Evolutionary conservation across 37 sponge, comb jelly and placozoan genomes (phyloP).

Genomic region (Dysidea cf. avara): DNA sequence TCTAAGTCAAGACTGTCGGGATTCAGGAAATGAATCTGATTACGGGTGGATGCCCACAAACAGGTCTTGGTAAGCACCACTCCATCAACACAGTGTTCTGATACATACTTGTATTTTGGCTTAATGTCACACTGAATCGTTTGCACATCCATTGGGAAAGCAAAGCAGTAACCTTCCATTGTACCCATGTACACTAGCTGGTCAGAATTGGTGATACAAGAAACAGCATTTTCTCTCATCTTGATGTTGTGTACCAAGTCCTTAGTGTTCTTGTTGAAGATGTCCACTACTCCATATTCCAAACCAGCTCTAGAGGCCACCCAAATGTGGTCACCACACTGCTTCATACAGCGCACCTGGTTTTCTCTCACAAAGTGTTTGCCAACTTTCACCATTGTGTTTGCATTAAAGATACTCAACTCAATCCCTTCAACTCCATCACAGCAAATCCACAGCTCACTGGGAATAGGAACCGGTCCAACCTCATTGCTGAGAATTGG

Average conservation of each 20-base stretch:
- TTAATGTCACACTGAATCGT: conserved; percentile 1
- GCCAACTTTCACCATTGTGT: conserved; percentile 40
- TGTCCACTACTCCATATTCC: conserved; percentile 46
- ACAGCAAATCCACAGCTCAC: conserved; percentile 71
- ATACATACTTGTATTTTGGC: conserved; percentile 39
- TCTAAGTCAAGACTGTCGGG: conserved; percentile 48
- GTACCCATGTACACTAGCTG: conserved; percentile 59
- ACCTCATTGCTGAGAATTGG: conserved; percentile 29
- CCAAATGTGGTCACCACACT: conserved; percentile 64
- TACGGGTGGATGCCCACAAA: conserved; percentile 69
- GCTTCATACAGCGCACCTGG: conserved; percentile 50
- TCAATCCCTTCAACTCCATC: conserved; percentile 56
- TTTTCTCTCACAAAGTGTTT: conserved; percentile 44
- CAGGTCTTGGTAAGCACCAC: conserved; percentile 32
- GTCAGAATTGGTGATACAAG: conserved; percentile 46
- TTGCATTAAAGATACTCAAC: conserved; percentile 49
- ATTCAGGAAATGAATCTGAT: conserved; percentile 64
- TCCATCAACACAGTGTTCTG: conserved; percentile 57
- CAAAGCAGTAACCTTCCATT: conserved; percentile 58
- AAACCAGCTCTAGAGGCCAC: conserved; percentile 60
- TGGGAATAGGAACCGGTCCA: neutral
- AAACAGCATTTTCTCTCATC: conserved; percentile 56
- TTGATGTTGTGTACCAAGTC: conserved; percentile 47
- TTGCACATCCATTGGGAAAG: conserved; percentile 10
- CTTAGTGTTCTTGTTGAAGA: conserved; percentile 32